A percentile compares a stretch with the other conserved stretches of the same genome.
These are phyloP conservation scores for Gnatocerus cornutus DNA, from an alignment of 2,888 invertebrate species.

Conservation along the genomic window DNA sequence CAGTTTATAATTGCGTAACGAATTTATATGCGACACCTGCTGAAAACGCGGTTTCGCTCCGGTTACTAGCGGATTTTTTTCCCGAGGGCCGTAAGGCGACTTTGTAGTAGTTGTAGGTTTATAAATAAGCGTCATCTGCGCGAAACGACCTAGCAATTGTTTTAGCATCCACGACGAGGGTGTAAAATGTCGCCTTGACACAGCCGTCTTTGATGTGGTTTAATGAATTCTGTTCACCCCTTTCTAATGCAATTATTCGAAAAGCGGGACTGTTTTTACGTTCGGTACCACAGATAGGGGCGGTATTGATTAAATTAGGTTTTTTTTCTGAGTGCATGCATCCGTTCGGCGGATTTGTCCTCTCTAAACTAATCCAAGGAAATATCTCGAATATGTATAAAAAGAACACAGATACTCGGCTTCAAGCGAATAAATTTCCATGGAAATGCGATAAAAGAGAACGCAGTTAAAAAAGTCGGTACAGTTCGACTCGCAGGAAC, in stretches of 20 bases:
- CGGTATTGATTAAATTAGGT: no score
- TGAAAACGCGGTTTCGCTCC: background rate
- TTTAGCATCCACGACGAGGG: slow-evolving; percentile 6
- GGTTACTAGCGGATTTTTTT: no score
- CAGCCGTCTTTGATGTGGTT: slow-evolving; percentile 11
- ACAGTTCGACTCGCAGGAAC: background rate
- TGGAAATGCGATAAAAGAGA: slow-evolving; percentile 18
- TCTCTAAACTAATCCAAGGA: slow-evolving; percentile 6
- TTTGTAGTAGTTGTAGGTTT: slow-evolving; percentile 1
- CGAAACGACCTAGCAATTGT: slow-evolving; percentile 25
- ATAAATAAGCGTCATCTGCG: slow-evolving; percentile 30
- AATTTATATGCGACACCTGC: slow-evolving; percentile 1
- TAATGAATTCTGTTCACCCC: slow-evolving; percentile 3
- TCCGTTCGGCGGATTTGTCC: slow-evolving; percentile 8
- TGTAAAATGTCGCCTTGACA: background rate
- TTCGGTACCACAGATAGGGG: no score
- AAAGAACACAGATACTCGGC: slow-evolving; percentile 14
- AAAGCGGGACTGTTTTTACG: no score
- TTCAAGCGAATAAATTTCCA: slow-evolving; percentile 6
- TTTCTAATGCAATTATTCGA: no score
- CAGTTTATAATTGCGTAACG: background rate
- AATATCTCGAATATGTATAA: slow-evolving; percentile 5
- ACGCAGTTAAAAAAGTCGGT: slow-evolving; percentile 18
- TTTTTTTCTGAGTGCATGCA: slow-evolving; percentile 1
- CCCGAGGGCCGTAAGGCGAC: no score